Base-by-base conservation (phyloP, 1,140 invertebrate species). In the Meloidogyne hapla region DNA sequence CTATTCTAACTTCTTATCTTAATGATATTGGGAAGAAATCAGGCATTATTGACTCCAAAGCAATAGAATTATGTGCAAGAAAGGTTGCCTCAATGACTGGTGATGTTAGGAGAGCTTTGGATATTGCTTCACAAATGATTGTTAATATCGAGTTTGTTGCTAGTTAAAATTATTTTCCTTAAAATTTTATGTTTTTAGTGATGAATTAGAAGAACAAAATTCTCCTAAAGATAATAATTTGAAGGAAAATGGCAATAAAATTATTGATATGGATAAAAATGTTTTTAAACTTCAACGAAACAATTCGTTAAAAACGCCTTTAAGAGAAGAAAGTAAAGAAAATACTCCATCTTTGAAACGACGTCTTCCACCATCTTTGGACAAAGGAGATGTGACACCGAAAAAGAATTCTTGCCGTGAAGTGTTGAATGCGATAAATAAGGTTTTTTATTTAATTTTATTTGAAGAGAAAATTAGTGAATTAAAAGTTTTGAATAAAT, bases 1-100 rank as follows among this genome's bases (percentile, higher is more conserved):
- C 92, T 62, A 96, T 99, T 84, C 91, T 98, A 91, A 5, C 89
- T 91, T 12, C 71, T 28, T 25, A 28, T 73, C 18, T 21, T 23
- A 73, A 25, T 13, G 40, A 25, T 23, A n/a, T 61, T 73, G 38
- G 67, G n/a, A 15, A 26, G 8, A 15, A 23, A n/a, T 26, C 42
- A 40, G 8, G 21, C 12, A 38, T 15, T 33, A 70, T 70, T 70
- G 77, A 82, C 48, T 33, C 91, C 0, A 88, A 90, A 5, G 95
- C 95, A 0, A 88, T 98, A 40, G 92, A 94, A 85, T 91, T 97
- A 85, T 91, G 97, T 79, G 93, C 95, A 40, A 91, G 91, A n/a
- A 98, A 98, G 90, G 93, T 98, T n/a, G 92, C 94, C 10, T 92
- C 94, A 0, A 90, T 94, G 23, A 94, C 94, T 23, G 96, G 96